These are phyloP conservation scores for Pomacea maculata DNA, from an alignment of 1,140 invertebrate species.

Conservation along the genomic window DNA sequence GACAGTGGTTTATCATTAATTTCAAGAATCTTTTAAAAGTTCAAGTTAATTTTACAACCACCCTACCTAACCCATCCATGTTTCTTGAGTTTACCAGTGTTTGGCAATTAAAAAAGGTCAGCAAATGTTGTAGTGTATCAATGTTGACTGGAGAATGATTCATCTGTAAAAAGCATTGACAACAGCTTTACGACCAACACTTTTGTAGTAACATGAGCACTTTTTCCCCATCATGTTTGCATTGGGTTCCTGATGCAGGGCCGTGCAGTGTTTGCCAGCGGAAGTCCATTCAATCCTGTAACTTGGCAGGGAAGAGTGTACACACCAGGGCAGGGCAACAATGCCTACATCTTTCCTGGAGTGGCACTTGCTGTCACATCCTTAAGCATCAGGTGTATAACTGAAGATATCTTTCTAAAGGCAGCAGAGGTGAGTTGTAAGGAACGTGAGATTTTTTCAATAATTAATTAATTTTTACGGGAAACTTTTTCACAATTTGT, in stretches of 20 bases:
- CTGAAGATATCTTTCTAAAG: constrained; percentile 60
- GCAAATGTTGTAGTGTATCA: no score
- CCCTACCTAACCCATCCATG: no score
- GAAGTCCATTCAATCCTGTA: constrained; percentile 62
- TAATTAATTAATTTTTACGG: background rate
- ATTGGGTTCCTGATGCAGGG: constrained; percentile 38
- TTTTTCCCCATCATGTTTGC: no score
- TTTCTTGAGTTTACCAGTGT: no score
- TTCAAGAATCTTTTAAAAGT: no score
- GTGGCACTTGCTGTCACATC: constrained; percentile 60
- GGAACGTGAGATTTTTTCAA: background rate
- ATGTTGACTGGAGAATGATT: no score
- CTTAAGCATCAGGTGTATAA: constrained; percentile 57
- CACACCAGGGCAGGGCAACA: constrained; percentile 64
- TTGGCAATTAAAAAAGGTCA: no score
- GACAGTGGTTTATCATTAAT: no score
- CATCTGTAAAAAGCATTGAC: background rate
- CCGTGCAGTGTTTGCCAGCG: constrained; percentile 62
- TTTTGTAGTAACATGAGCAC: no score
- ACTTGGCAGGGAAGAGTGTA: constrained; percentile 51
- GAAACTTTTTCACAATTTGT: no score
- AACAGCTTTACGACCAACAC: no score
- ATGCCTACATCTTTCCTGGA: constrained; percentile 66
- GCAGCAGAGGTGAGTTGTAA: constrained; percentile 55
- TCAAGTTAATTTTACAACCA: no score